Base-by-base conservation (phyloP, 2,113 vertebrate genomes). In the Hippolais icterina region DNA sequence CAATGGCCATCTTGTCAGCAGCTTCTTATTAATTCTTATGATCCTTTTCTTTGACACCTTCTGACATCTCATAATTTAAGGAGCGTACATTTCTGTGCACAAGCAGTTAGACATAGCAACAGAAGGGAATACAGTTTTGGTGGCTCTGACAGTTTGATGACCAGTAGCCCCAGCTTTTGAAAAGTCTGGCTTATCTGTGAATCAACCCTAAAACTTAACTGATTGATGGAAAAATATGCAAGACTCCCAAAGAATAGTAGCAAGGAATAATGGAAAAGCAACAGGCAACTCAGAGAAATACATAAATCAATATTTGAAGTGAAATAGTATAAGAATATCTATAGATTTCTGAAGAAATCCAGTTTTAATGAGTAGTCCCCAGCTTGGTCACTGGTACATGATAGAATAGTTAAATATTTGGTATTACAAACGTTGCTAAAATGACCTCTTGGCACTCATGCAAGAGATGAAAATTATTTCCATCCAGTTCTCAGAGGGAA, bases 11-110 rank as follows among this genome's bases (percentile, higher is more conserved):
- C 42, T 52, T 93, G 75, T 86, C 92, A 94, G 66, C 29, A 94
- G 29, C 57, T 96, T 83, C 59, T 88, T 81, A 86, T 88, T 94
- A 93, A 93, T 75, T 83, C 28, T 42, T 80, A 22, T 52, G 92
- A 86, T 90, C 71, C 23, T 80, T 84, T 94, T 74, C 53, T 89
- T 81, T 84, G 69, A 87, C n/a, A 25, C 20, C 12, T 90, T 83
- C 42, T 0, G 0, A 69, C 63, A 44, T 85, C 49, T 72, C 66
- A 37, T 63, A 81, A 87, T 24, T 81, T 70, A 46, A 71, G 63
- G 28, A 88, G 8, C 0, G 0, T 52, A 5, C 35, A 90, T 80
- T 93, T 90, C 50, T 56, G 33, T 83, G 33, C 79, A 76, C 27
- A 88, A 77, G 52, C 42, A 86, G 42, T 57, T 59, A 85, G 35